These are phyloP conservation scores for Drosophila lutescens DNA, from an alignment of 2,888 invertebrate genomes.

Conservation along the genomic window DNA sequence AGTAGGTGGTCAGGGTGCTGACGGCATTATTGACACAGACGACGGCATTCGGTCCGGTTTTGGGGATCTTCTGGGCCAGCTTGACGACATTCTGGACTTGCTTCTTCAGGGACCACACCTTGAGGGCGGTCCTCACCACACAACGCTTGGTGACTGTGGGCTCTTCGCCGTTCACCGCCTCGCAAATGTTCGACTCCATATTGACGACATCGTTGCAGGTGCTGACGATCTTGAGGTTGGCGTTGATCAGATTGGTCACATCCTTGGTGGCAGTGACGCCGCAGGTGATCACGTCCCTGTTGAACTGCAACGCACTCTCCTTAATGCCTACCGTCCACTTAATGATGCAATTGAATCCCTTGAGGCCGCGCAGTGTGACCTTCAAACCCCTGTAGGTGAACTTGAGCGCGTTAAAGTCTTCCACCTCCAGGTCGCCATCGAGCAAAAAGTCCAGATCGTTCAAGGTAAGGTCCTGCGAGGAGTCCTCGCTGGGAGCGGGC, in stretches of 20 bases:
- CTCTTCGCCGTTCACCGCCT: slow-evolving; percentile 17
- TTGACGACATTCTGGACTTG: slow-evolving; percentile 45
- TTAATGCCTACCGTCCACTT: slow-evolving; percentile 61
- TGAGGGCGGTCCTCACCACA: slow-evolving; percentile 41
- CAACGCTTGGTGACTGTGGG: slow-evolving; percentile 48
- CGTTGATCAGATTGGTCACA: slow-evolving; percentile 61
- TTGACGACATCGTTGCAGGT: slow-evolving; percentile 59
- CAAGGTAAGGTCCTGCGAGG: slow-evolving; percentile 17
- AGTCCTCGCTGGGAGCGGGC: slow-evolving; percentile 21
- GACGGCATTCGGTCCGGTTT: slow-evolving; percentile 61
- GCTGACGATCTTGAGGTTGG: slow-evolving; percentile 56
- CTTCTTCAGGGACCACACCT: slow-evolving; percentile 47
- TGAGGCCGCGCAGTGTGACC: slow-evolving; percentile 53
- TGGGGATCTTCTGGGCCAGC: slow-evolving; percentile 61
- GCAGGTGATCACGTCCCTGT: slow-evolving; percentile 52
- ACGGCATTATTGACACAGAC: slow-evolving; percentile 52
- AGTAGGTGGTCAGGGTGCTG: slow-evolving; percentile 49
- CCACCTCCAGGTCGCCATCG: slow-evolving; percentile 22
- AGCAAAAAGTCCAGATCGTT: background rate
- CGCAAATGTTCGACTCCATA: slow-evolving; percentile 57
- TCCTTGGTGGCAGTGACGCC: slow-evolving; percentile 57
- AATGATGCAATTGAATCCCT: slow-evolving; percentile 74
- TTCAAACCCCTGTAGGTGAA: slow-evolving; percentile 36
- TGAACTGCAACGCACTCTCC: slow-evolving; percentile 53
- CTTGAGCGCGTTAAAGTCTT: slow-evolving; percentile 26